Conservation (phyloP, 1,140 invertebrate species). For the Drosophila malerkotliana region DNA sequence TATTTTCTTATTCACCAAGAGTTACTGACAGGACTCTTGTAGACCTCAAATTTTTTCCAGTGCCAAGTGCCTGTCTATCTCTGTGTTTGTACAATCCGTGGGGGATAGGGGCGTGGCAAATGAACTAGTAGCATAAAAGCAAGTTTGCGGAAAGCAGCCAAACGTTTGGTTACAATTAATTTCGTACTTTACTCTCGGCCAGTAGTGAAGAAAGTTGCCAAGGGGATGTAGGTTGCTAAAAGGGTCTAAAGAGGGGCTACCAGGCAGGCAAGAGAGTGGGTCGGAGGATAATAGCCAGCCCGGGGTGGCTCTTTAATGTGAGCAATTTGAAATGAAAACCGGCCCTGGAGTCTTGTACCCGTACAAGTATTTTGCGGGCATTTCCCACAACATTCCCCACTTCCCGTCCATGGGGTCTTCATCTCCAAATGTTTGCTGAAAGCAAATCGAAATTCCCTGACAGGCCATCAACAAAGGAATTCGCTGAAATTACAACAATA, state of each 20-base stretch:
- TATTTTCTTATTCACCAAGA: no score
- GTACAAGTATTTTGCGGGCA: constrained; percentile 33
- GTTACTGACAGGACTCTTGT: background rate
- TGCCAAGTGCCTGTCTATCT: constrained; percentile 16
- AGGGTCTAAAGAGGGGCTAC: constrained; percentile 9
- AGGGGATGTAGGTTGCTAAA: background rate
- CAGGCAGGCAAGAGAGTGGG: background rate
- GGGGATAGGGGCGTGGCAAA: constrained; percentile 59
- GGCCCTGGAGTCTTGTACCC: constrained; percentile 20
- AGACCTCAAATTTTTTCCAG: background rate
- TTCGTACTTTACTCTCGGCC: constrained; percentile 49
- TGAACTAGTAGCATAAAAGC: constrained; percentile 72
- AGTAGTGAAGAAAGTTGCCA: constrained; percentile 1
- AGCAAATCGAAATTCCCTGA: constrained; percentile 20
- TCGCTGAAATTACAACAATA: constrained; percentile 22
- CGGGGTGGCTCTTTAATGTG: constrained; percentile 34
- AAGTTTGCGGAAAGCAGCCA: constrained; percentile 74
- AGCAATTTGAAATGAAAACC: constrained; percentile 52
- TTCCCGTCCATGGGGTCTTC: background rate
- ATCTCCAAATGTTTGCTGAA: constrained; percentile 23
- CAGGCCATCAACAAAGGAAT: constrained; percentile 28
- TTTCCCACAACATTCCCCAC: background rate
- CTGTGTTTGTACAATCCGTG: constrained; percentile 19
- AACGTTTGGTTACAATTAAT: constrained; percentile 76
- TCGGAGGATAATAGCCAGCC: constrained; percentile 13